Percentiles rank a stretch among this genome's conserved stretches.
Evolutionary conservation across 2,797 vertebrate genomes (phyloP).

Genomic region (Eptatretus atami): DNA sequence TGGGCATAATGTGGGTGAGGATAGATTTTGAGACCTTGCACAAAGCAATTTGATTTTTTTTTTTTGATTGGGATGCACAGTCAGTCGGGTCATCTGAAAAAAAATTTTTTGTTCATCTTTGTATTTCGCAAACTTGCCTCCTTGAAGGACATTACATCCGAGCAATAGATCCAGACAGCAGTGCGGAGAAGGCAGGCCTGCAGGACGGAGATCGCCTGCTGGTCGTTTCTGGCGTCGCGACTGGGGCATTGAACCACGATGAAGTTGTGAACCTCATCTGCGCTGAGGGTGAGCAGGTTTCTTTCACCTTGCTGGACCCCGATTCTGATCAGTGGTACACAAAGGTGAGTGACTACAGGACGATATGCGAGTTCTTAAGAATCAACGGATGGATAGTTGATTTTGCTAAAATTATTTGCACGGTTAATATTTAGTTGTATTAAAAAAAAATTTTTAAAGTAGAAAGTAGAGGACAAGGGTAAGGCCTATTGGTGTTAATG

Average conservation of each 20-base stretch:
- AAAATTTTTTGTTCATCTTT: not conserved
- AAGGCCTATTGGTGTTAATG: too few species aligned
- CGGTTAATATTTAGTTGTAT: not conserved
- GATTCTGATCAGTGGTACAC: constrained; percentile 21
- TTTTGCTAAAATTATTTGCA: not conserved
- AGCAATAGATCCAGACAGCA: constrained; percentile 31
- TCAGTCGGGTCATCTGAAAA: too few species aligned
- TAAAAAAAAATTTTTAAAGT: too few species aligned
- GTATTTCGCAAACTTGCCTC: not conserved
- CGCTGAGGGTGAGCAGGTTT: constrained; percentile 26
- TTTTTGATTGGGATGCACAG: too few species aligned
- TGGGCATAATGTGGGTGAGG: too few species aligned
- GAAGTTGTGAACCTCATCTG: constrained; percentile 31
- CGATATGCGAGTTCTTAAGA: too few species aligned
- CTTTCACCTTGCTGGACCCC: constrained; percentile 39
- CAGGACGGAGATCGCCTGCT: constrained; percentile 37
- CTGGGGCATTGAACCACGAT: constrained; percentile 27
- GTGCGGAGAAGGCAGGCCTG: constrained; percentile 30
- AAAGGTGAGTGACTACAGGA: too few species aligned
- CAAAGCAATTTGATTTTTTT: too few species aligned
- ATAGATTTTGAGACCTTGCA: too few species aligned
- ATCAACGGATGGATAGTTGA: not conserved
- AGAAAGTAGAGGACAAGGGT: too few species aligned
- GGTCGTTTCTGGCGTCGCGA: constrained; percentile 31
- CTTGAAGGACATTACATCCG: constrained; percentile 33